Percentiles rank a stretch among this genome's conserved stretches.
These are phyloP conservation scores for Riptortus pedestris DNA, from an alignment of 1,140 invertebrate species.

Conservation along the genomic window DNA sequence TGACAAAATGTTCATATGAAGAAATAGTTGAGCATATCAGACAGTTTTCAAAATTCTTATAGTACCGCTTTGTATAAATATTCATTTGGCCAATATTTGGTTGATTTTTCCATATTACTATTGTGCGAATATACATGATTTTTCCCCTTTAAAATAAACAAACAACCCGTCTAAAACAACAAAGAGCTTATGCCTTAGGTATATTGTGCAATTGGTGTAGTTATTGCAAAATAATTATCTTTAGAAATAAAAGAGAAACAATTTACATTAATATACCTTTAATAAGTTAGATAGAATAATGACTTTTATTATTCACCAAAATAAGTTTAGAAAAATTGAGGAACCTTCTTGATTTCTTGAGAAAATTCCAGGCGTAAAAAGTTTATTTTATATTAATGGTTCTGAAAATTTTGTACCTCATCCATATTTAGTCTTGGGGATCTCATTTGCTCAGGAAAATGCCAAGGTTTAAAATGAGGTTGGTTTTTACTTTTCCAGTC, in stretches of 20 bases:
- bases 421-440: slow-evolving; percentile 52
- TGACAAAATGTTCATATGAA: too few relatives aligned
- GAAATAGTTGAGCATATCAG: too few relatives aligned
- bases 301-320: neutral
- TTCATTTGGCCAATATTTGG: too few relatives aligned
- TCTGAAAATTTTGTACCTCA: slow-evolving; percentile 54
- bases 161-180: too few relatives aligned
- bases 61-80: too few relatives aligned
- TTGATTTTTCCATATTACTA: too few relatives aligned
- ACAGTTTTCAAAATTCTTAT: too few relatives aligned
- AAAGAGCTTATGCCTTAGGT: too few relatives aligned
- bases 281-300: neutral
- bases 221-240: neutral
- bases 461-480: slow-evolving; percentile 73
- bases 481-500: slow-evolving; percentile 68
- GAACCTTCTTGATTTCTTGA: neutral
- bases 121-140: too few relatives aligned
- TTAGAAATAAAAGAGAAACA: neutral
- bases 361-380: neutral
- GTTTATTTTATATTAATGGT: neutral
- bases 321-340: neutral
- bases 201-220: too few relatives aligned
- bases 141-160: too few relatives aligned
- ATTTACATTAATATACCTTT: neutral
- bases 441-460: slow-evolving; percentile 70